phyloP scores from a whole-genome alignment of 2,113 vertebrate species.

The Epinephelus fuscoguttatus region DNA sequence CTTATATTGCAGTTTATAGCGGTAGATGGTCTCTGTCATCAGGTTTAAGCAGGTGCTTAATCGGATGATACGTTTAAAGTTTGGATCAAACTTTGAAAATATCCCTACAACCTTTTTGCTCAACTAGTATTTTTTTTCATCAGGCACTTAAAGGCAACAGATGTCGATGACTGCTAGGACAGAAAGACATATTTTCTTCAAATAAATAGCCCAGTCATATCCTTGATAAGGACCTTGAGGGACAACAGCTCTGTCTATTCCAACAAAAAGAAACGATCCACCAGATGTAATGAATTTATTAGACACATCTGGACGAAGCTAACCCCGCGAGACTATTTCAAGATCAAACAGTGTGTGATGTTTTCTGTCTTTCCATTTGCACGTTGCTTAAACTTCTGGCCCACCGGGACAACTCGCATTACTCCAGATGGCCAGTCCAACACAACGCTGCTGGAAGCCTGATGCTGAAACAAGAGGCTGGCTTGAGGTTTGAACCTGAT shows the following conservation, averaged over 20 bases:
- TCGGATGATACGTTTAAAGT: background rate
- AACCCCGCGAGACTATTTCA: background rate
- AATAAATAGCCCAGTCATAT: background rate
- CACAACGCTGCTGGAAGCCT: background rate
- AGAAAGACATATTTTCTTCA: background rate
- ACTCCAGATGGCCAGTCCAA: background rate
- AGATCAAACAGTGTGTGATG: conserved; percentile 6
- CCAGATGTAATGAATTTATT: conserved; percentile 2
- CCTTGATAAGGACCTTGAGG: background rate
- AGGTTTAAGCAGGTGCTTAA: background rate
- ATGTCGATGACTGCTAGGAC: background rate
- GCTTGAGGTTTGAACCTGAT: conserved; percentile 27
- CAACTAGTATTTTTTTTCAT: background rate
- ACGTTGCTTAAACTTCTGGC: background rate
- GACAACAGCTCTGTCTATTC: conserved; percentile 1
- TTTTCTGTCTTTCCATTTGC: background rate
- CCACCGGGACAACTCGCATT: conserved; percentile 1
- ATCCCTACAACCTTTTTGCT: background rate
- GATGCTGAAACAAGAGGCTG: background rate
- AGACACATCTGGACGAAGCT: conserved; percentile 21
- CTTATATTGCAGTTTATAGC: background rate
- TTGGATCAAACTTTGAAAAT: background rate
- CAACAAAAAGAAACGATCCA: background rate
- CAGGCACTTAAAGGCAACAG: background rate
- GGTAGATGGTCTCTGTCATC: background rate